Evolutionary conservation across 2,797 vertebrate genomes (phyloP).

Genomic region (Malacoraja senta): DNA sequence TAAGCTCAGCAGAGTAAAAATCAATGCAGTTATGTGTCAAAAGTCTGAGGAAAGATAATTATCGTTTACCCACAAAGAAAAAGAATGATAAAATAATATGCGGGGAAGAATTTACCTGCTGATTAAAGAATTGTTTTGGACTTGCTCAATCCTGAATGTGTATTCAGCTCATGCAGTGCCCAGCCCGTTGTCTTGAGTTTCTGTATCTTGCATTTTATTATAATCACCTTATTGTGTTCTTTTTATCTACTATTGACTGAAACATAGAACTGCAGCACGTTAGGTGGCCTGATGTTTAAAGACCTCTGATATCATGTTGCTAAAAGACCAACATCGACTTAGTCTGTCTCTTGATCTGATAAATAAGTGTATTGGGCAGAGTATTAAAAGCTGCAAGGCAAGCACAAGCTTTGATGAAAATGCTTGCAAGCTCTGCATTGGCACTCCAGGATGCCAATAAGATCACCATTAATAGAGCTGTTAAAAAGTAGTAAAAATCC

Average conservation of each 20-base stretch:
- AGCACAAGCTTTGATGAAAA: slow-evolving; percentile 45
- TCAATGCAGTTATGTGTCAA: not conserved
- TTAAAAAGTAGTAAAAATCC: not conserved
- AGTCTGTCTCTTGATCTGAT: slow-evolving; percentile 48
- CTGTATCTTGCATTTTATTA: slow-evolving; percentile 48
- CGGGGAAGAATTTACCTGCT: slow-evolving; percentile 45
- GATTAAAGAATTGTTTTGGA: slow-evolving; percentile 54
- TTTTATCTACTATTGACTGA: slow-evolving; percentile 52
- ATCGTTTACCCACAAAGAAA: slow-evolving; percentile 46
- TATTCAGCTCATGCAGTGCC: slow-evolving; percentile 58
- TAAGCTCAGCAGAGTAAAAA: not conserved
- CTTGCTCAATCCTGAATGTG: slow-evolving; percentile 49
- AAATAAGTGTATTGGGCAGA: slow-evolving; percentile 42
- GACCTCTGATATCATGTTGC: slow-evolving; percentile 47
- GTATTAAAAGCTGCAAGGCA: slow-evolving; percentile 47
- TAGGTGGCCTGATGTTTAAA: slow-evolving; percentile 52
- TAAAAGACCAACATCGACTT: slow-evolving; percentile 53
- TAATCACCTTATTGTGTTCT: slow-evolving; percentile 53
- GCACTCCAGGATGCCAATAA: slow-evolving; percentile 43
- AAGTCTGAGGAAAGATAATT: not conserved
- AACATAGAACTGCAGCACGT: slow-evolving; percentile 52
- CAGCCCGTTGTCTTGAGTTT: slow-evolving; percentile 33
- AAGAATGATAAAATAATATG: slow-evolving; percentile 54
- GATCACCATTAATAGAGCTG: slow-evolving; percentile 24
- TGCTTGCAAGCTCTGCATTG: slow-evolving; percentile 48